Percentiles rank a stretch among this genome's conserved stretches.
Evolutionary conservation across 2,797 vertebrate genomes (phyloP).

Genomic region (Oophaga sylvatica): DNA sequence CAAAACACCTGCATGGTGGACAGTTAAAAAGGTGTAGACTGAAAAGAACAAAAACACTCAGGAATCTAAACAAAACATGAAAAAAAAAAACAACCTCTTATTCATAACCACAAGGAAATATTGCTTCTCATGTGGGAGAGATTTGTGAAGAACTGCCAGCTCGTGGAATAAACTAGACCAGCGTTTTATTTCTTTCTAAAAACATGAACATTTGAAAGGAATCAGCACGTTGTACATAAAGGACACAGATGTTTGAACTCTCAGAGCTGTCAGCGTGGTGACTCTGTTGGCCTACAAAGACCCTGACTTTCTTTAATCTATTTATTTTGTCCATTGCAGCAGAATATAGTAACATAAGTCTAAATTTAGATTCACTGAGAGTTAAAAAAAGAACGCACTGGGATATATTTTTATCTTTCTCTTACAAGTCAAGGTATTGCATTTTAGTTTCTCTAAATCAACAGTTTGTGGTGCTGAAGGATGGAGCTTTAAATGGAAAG

Average conservation of each 20-base stretch:
- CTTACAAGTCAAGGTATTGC: constrained; percentile 25
- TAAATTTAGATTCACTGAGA: constrained; percentile 48
- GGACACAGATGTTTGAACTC: constrained; percentile 57
- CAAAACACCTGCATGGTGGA: constrained; percentile 50
- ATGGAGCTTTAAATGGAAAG: background rate
- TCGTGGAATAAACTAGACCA: constrained; percentile 34
- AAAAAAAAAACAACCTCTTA: constrained; percentile 16
- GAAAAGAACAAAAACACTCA: constrained; percentile 42
- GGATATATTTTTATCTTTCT: constrained; percentile 46
- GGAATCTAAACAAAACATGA: constrained; percentile 57
- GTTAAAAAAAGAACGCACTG: constrained; percentile 52
- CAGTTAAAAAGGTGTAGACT: constrained; percentile 19
- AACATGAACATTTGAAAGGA: constrained; percentile 55
- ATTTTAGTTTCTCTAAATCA: constrained; percentile 29
- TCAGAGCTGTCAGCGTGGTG: constrained; percentile 40
- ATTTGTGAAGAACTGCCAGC: constrained; percentile 55
- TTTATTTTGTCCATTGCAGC: constrained; percentile 50
- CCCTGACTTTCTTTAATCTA: constrained; percentile 45
- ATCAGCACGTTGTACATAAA: constrained; percentile 42
- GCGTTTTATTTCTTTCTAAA: constrained; percentile 45
- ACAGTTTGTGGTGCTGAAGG: background rate
- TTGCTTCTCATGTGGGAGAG: constrained; percentile 56
- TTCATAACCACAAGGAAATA: constrained; percentile 51
- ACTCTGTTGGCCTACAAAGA: constrained; percentile 48
- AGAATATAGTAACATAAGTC: constrained; percentile 44